Percentiles rank a stretch among this genome's conserved stretches.
Conservation (phyloP, 2,113 vertebrate genomes). For the Cnemophilus loriae region DNA sequence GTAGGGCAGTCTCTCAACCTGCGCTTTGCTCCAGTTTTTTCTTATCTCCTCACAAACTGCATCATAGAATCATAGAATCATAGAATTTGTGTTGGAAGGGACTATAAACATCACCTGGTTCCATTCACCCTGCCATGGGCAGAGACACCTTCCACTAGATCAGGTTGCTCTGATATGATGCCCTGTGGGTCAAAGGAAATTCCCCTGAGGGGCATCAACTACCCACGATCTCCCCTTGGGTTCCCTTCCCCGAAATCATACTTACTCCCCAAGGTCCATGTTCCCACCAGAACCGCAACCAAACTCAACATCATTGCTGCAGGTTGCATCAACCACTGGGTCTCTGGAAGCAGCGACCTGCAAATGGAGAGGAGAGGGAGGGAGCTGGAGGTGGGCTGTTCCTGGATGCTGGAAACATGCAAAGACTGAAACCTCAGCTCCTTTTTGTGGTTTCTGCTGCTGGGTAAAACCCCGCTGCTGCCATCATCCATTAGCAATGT, state of each 20-base stretch:
- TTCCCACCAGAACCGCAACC: background rate
- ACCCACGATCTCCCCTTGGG: background rate
- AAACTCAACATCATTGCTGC: background rate
- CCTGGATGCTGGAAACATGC: rapidly evolving
- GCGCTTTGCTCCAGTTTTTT: background rate
- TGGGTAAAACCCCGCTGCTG: background rate
- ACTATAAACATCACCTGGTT: background rate
- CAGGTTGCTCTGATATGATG: background rate
- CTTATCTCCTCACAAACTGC: background rate
- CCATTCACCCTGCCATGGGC: background rate
- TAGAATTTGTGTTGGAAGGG: background rate
- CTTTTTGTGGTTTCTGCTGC: background rate
- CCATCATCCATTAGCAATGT: background rate
- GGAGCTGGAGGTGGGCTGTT: background rate
- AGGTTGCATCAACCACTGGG: background rate
- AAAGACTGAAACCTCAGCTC: background rate
- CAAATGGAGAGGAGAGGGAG: background rate
- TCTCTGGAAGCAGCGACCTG: background rate
- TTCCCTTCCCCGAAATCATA: background rate
- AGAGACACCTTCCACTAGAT: background rate
- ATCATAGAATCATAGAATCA: background rate
- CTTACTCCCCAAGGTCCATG: slow-evolving; percentile 18
- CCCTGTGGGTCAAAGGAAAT: background rate
- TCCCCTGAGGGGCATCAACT: background rate
- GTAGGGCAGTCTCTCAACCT: background rate